A percentile compares a stretch with the other conserved stretches of the same genome.
These are phyloP conservation scores for Drosophila conformis DNA, from an alignment of 2,888 invertebrate genomes.

Conservation along the genomic window DNA sequence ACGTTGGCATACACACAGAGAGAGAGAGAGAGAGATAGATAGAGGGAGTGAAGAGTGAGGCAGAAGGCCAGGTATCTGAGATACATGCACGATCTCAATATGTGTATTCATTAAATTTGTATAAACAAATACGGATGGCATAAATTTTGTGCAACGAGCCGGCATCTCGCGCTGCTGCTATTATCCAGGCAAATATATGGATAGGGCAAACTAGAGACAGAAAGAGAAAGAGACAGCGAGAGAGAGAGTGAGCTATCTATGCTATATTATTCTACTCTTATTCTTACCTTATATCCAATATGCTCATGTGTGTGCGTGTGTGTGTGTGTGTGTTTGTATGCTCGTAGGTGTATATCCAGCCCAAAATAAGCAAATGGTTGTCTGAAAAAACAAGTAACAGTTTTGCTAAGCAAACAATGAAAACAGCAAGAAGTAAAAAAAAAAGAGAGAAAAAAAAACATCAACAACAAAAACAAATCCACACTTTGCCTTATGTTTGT, in stretches of 20 bases:
- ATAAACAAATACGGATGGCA: constrained; percentile 82
- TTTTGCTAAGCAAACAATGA: constrained; percentile 72
- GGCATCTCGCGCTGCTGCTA: constrained; percentile 42
- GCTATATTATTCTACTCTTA: constrained; percentile 64
- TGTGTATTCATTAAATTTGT: constrained; percentile 83
- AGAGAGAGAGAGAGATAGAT: neutral
- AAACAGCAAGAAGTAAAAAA: constrained; percentile 53
- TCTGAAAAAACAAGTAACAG: constrained; percentile 77
- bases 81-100: constrained; percentile 38
- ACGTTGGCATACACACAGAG: constrained; percentile 3
- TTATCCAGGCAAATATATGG: constrained; percentile 45
- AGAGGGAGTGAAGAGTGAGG: too few species aligned
- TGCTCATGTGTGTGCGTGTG: neutral
- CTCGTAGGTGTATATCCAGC: constrained; percentile 29
- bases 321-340: neutral
- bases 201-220: neutral
- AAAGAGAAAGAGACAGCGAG: neutral
- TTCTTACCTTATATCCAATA: constrained; percentile 28
- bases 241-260: constrained; percentile 28
- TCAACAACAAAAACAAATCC: constrained; percentile 56
- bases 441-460: constrained; percentile 7
- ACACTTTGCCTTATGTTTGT: constrained; percentile 76
- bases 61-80: constrained; percentile 6
- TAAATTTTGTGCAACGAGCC: constrained; percentile 70
- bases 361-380: constrained; percentile 68